Evolutionary conservation across 2,113 vertebrate species (phyloP).

Genomic region (Sakesphorus luctuosus): DNA sequence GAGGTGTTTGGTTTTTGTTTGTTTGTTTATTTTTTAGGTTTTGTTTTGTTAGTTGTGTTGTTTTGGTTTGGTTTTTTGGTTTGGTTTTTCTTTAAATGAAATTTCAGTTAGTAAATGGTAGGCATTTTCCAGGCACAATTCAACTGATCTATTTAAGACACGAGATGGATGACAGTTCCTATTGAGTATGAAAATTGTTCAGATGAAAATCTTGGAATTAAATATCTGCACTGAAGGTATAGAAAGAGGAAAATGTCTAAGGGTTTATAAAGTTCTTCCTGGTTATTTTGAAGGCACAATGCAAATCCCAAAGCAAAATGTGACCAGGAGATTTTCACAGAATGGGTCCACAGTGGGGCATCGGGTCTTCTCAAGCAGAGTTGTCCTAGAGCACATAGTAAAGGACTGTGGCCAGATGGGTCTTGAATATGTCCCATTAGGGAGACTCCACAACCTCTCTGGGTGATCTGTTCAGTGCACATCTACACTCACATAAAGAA

Average conservation of each 20-base stretch:
- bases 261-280: background rate
- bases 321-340: background rate
- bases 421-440: background rate
- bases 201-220: background rate
- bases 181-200: background rate
- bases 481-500: background rate
- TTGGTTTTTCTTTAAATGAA: background rate
- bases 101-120: background rate
- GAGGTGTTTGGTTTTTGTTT: too few relatives aligned
- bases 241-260: background rate
- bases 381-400: background rate
- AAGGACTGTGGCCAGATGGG: background rate
- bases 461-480: background rate
- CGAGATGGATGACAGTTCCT: background rate
- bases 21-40: background rate
- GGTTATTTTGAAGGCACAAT: background rate
- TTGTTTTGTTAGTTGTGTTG: background rate
- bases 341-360: background rate
- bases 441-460: too few relatives aligned
- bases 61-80: background rate
- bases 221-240: background rate
- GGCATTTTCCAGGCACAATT: background rate
- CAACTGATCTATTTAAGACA: background rate
- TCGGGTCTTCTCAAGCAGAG: background rate
- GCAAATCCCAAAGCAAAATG: background rate